phyloP scores from a whole-genome alignment of 2,888 invertebrate species.

The Leptothorax acervorum region DNA sequence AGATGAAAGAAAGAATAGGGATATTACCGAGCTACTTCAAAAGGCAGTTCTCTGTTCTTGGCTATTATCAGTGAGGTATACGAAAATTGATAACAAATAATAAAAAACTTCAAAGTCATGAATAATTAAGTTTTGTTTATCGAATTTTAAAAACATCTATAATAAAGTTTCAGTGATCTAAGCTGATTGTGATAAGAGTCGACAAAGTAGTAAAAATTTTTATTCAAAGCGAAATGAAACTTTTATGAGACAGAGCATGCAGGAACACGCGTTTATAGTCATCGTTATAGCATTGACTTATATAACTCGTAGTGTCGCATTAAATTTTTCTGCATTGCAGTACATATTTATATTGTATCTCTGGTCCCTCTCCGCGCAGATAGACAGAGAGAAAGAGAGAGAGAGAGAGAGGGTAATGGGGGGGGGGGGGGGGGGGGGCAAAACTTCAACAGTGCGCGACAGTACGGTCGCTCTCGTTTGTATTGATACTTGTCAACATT shows the following conservation, averaged over 20 bases:
- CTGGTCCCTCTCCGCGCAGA: background rate
- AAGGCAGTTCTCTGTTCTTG: background rate
- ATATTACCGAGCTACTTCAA: background rate
- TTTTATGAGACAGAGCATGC: background rate
- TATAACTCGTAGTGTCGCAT: constrained; percentile 57
- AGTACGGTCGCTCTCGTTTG: background rate
- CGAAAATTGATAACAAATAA: background rate
- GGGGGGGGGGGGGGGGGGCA: background rate
- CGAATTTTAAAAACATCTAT: background rate
- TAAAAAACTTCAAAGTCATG: background rate
- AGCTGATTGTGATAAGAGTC: background rate
- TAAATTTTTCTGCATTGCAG: constrained; percentile 71
- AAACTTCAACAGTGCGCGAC: background rate
- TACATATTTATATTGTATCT: constrained; percentile 49
- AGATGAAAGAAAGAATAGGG: constrained; percentile 15
- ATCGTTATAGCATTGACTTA: constrained; percentile 28
- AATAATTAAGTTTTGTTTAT: background rate
- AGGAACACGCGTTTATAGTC: background rate
- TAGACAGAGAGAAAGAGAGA: background rate
- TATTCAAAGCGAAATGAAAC: background rate
- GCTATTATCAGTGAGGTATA: background rate
- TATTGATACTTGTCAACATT: background rate
- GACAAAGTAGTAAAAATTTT: background rate
- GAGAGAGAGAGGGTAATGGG: background rate
- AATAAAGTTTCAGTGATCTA: background rate